Conservation (phyloP, 2,888 invertebrate genomes). For the Phoenoteleia sp. region DNA sequence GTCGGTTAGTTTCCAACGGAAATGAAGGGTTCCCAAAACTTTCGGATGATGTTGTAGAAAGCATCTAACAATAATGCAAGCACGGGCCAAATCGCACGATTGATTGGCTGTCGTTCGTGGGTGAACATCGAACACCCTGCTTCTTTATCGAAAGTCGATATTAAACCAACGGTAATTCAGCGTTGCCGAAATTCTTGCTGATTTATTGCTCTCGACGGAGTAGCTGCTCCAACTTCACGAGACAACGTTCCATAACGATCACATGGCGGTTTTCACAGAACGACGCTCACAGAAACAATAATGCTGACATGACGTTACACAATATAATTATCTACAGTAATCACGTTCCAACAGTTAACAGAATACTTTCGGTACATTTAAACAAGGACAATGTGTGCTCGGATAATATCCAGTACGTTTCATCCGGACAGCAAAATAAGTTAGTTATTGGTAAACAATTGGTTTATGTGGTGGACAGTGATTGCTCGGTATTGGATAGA, state of each 20-base stretch:
- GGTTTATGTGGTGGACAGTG: too few species aligned
- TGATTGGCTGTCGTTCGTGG: conserved; percentile 52
- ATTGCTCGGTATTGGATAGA: too few species aligned
- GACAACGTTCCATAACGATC: conserved; percentile 53
- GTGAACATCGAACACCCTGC: conserved; percentile 40
- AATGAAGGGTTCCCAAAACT: conserved; percentile 23
- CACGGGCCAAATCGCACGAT: conserved; percentile 50
- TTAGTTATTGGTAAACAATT: too few species aligned
- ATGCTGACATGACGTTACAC: conserved; percentile 50
- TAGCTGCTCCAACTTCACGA: conserved; percentile 53
- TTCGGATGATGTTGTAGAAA: conserved; percentile 49
- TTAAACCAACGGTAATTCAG: conserved; percentile 47
- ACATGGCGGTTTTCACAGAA: conserved; percentile 29
- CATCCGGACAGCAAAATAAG: too few species aligned
- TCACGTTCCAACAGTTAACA: conserved; percentile 54
- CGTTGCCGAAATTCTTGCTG: conserved; percentile 53
- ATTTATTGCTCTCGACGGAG: conserved; percentile 53
- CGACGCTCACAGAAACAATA: conserved; percentile 54
- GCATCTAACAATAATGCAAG: conserved; percentile 60
- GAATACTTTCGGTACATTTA: conserved; percentile 37
- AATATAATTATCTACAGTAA: conserved; percentile 48
- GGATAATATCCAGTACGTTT: conserved; percentile 30
- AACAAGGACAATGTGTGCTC: conserved; percentile 37
- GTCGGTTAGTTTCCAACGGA: conserved; percentile 33
- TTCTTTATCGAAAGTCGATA: conserved; percentile 50